These are phyloP conservation scores for Sphenodon punctatus DNA, from an alignment of 2,797 vertebrate genomes.

Conservation along the genomic window DNA sequence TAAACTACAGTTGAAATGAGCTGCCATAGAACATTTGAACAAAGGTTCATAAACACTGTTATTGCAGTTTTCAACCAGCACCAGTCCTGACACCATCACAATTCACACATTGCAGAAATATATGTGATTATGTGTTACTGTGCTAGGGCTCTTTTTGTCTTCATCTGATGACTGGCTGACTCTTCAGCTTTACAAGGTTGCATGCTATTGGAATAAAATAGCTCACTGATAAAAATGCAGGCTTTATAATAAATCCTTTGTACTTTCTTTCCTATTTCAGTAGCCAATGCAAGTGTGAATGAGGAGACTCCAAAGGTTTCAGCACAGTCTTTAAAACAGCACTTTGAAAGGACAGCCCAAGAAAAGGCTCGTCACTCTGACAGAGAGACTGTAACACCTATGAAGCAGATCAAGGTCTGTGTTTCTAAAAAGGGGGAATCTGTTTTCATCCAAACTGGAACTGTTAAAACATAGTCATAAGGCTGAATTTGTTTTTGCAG, in stretches of 20 bases:
- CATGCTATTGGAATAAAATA: background rate
- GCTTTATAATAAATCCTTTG: background rate
- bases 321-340: constrained; percentile 89
- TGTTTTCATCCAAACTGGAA: background rate
- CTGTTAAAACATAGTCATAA: background rate
- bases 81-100: background rate
- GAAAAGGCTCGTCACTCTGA: constrained; percentile 63
- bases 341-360: constrained; percentile 90
- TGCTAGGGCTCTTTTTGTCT: background rate
- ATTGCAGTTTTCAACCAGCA: background rate
- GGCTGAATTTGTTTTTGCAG: background rate
- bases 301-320: constrained; percentile 88
- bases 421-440: background rate
- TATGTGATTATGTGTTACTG: background rate
- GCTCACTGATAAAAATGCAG: background rate
- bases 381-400: constrained; percentile 67
- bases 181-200: background rate
- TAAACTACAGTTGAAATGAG: background rate
- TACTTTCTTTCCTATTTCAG: constrained; percentile 48
- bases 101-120: background rate
- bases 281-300: constrained; percentile 82
- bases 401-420: constrained; percentile 89
- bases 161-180: background rate
- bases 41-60: background rate
- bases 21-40: background rate